phyloP scores from a whole-genome alignment of 2,797 vertebrate species.

The Hirundo rustica region DNA sequence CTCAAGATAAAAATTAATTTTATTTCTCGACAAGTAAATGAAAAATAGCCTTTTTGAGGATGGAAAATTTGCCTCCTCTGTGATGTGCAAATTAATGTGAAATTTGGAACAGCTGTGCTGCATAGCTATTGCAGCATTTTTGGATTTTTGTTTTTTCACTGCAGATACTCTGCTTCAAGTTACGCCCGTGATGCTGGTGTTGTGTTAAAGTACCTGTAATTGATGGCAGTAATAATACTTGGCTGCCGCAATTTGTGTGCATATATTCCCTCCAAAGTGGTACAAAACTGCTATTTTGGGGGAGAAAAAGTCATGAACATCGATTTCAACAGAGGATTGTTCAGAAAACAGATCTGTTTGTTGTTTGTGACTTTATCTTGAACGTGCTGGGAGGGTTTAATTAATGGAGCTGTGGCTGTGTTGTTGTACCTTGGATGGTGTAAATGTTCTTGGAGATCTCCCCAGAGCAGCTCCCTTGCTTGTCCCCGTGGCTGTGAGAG shows the following conservation, averaged over 20 bases:
- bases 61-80: not conserved
- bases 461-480: not conserved
- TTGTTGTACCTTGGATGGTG: not conserved
- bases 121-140: not conserved
- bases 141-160: not conserved
- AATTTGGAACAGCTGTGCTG: not conserved
- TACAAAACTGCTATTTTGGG: not conserved
- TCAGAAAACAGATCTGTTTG: not conserved
- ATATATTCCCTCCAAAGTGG: not conserved
- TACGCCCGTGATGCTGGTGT: not conserved
- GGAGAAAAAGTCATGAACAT: not conserved
- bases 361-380: not conserved
- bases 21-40: not conserved
- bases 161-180: not conserved
- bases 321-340: not conserved
- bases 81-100: constrained; percentile 19
- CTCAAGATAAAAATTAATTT: not conserved
- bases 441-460: not conserved
- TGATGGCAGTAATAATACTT: not conserved
- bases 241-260: not conserved
- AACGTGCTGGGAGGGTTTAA: not conserved
- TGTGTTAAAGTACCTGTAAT: not conserved
- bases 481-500: too few relatives aligned
- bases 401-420: not conserved
- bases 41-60: not conserved